Conservation (phyloP, 2,888 invertebrate species). For the Augochlorella aurata region DNA sequence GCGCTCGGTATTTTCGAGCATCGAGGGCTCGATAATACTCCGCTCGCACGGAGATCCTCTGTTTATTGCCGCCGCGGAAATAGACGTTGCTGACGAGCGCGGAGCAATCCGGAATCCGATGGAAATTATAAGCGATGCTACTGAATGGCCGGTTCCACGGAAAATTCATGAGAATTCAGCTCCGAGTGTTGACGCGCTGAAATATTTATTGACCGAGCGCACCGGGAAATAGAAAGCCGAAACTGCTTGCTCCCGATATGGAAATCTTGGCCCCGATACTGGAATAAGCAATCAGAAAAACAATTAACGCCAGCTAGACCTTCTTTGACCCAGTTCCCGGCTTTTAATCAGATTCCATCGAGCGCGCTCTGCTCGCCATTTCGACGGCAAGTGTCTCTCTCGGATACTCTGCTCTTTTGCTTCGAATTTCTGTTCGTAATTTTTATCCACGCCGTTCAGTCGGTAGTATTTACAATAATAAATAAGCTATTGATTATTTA, state of each 20-base stretch:
- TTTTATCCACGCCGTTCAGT: too few relatives aligned
- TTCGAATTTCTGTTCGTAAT: too few relatives aligned
- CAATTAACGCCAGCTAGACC: background rate
- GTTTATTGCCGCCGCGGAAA: background rate
- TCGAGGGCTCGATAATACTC: conserved; percentile 30
- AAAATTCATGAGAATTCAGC: background rate
- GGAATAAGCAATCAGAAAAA: conserved; percentile 5
- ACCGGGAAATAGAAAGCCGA: background rate
- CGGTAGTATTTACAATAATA: too few relatives aligned
- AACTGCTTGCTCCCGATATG: background rate
- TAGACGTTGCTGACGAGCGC: background rate
- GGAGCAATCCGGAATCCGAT: background rate
- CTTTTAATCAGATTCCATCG: background rate
- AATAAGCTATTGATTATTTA: too few relatives aligned
- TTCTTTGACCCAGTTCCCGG: background rate
- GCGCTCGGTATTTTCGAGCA: conserved; percentile 9
- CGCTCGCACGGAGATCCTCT: background rate
- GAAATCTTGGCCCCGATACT: background rate
- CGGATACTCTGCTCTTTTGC: too few relatives aligned
- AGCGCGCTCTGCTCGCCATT: too few relatives aligned
- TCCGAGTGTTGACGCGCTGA: background rate
- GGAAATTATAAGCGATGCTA: background rate
- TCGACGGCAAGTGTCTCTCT: too few relatives aligned
- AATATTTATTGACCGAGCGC: background rate
- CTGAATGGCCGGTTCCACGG: too few relatives aligned